phyloP scores from a whole-genome alignment of 92 coral and sea anemone genomes.

The Pocillopora grandis region DNA sequence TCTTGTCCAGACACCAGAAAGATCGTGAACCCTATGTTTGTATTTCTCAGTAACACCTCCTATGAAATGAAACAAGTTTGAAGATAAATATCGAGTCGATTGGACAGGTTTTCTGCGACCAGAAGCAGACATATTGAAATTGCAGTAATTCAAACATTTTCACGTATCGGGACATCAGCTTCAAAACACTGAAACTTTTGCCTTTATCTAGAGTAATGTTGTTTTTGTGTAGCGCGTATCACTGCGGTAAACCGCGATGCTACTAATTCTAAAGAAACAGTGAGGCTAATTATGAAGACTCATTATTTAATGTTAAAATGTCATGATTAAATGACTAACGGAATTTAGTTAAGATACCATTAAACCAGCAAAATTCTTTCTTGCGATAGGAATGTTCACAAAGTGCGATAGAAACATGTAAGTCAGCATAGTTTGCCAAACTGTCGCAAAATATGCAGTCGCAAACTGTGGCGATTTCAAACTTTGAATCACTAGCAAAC shows the following conservation, averaged over 20 bases:
- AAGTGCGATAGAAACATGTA: neutral
- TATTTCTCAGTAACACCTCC: neutral
- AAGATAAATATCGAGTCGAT: neutral
- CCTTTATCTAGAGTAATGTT: neutral
- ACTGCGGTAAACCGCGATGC: neutral
- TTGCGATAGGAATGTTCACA: neutral
- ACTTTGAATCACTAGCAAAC: neutral
- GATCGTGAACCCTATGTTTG: slow-evolving; percentile 2
- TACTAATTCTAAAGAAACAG: neutral
- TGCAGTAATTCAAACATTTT: neutral
- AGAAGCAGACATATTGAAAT: neutral
- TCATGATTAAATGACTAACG: slow-evolving; percentile 2
- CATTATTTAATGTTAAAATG: neutral
- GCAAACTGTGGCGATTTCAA: too few relatives aligned
- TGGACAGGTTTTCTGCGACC: neutral
- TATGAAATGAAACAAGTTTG: neutral
- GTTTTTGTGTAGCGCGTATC: neutral
- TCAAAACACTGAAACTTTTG: neutral
- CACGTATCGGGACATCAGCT: too few relatives aligned
- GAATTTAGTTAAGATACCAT: slow-evolving; percentile 24
- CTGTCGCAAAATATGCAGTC: neutral
- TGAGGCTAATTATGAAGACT: neutral
- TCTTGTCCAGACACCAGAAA: neutral
- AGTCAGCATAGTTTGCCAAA: neutral
- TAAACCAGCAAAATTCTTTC: neutral